Conservation (phyloP, 2,113 vertebrate species). For the Acanthisitta chloris region DNA sequence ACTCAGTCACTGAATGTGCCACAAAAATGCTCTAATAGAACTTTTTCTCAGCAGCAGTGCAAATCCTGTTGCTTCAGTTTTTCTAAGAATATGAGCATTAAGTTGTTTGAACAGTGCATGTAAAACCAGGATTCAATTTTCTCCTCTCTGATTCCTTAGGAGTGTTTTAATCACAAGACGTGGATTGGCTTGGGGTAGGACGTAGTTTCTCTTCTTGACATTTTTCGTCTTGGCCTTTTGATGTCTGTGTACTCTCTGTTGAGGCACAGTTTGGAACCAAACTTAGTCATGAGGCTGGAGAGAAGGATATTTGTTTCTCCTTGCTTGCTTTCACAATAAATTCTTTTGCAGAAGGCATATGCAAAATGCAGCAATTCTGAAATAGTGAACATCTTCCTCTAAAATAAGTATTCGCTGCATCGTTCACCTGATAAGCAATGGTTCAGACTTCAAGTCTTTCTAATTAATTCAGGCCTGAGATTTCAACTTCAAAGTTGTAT, state of each 20-base stretch:
- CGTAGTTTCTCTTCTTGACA: background rate
- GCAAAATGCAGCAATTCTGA: background rate
- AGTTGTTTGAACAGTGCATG: background rate
- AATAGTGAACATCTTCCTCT: background rate
- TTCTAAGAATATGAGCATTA: fast-evolving
- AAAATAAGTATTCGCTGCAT: background rate
- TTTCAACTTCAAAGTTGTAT: background rate
- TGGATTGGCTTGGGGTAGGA: background rate
- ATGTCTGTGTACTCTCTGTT: background rate
- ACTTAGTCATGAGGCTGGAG: background rate
- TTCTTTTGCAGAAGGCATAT: background rate
- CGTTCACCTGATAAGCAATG: background rate
- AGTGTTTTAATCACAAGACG: background rate
- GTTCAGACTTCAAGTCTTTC: background rate
- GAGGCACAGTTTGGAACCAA: background rate
- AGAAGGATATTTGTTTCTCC: background rate
- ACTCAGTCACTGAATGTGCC: background rate
- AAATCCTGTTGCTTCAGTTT: background rate
- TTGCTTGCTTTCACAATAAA: background rate
- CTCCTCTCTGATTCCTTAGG: background rate
- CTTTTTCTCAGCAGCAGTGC: background rate
- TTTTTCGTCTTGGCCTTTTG: background rate
- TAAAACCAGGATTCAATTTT: background rate
- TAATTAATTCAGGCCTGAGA: background rate
- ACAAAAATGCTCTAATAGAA: background rate